Conservation (phyloP, 2,888 invertebrate species). For the Thalpophila matura region DNA sequence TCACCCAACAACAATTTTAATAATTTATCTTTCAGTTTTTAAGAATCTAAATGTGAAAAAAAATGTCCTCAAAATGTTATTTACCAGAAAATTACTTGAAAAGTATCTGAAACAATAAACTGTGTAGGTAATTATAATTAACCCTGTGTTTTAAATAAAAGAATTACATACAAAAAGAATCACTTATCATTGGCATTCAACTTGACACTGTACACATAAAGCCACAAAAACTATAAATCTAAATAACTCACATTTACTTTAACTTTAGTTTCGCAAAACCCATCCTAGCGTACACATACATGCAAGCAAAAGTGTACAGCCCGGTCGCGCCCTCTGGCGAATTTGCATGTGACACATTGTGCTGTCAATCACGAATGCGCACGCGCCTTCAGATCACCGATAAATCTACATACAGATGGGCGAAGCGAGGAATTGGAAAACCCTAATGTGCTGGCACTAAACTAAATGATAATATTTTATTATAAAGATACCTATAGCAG, state of each 20-base stretch:
- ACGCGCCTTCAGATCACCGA: slow-evolving; percentile 75
- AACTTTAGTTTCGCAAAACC: slow-evolving; percentile 49
- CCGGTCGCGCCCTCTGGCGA: slow-evolving; percentile 68
- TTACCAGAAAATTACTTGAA: no score
- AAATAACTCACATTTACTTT: slow-evolving; percentile 47
- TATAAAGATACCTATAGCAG: slow-evolving; percentile 24
- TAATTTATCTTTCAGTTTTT: no score
- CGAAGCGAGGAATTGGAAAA: slow-evolving; percentile 69
- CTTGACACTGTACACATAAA: slow-evolving; percentile 37
- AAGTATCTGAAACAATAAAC: no score
- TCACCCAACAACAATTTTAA: background rate
- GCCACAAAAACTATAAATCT: slow-evolving; percentile 58
- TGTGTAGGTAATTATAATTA: no score
- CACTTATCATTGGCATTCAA: slow-evolving; percentile 43
- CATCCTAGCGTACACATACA: slow-evolving; percentile 52
- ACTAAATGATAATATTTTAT: slow-evolving; percentile 65
- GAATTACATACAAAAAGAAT: slow-evolving; percentile 40
- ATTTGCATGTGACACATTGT: slow-evolving; percentile 85
- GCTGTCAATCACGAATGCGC: slow-evolving; percentile 80
- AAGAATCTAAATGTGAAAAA: no score
- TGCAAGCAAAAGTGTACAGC: slow-evolving; percentile 59
- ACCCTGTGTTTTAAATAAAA: slow-evolving; percentile 8
- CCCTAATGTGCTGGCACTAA: slow-evolving; percentile 73
- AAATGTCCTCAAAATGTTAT: no score
- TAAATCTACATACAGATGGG: slow-evolving; percentile 78